Conservation (phyloP, 2,797 vertebrate genomes). For the Synanceia verrucosa region DNA sequence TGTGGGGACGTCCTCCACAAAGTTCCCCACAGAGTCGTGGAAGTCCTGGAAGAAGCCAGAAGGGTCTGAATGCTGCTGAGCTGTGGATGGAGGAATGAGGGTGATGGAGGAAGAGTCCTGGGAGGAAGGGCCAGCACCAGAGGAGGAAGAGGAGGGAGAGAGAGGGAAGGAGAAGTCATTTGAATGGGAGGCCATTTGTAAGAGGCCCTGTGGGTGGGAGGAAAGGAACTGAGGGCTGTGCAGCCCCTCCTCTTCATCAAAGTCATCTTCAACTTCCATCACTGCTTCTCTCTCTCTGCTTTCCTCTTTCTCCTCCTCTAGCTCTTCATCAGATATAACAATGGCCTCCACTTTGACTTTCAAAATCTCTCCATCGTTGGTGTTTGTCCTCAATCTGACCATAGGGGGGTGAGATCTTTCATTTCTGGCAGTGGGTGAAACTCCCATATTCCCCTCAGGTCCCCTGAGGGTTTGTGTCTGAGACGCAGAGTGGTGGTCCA, state of each 20-base stretch:
- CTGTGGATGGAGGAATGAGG: constrained; percentile 56
- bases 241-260: constrained; percentile 79
- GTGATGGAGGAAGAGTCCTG: constrained; percentile 75
- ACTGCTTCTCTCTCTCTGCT: constrained; percentile 37
- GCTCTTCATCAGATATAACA: constrained; percentile 93
- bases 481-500: constrained; percentile 16
- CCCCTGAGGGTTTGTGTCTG: constrained; percentile 22
- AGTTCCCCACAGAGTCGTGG: constrained; percentile 85
- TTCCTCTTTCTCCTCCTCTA: constrained; percentile 78
- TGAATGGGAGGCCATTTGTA: constrained; percentile 79
- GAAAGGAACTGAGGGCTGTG: constrained; percentile 78
- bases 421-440: not conserved
- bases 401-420: constrained; percentile 5
- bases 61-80: constrained; percentile 74
- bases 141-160: constrained; percentile 80
- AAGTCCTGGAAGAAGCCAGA: constrained; percentile 86
- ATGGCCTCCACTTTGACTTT: constrained; percentile 93
- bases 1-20: constrained; percentile 93
- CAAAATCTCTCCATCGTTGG: constrained; percentile 45
- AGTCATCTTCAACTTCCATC: constrained; percentile 74
- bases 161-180: constrained; percentile 77
- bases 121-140: constrained; percentile 71
- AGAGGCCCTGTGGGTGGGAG: constrained; percentile 77
- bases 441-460: not conserved
- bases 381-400: constrained; percentile 11